Base-by-base conservation (phyloP, 1,140 invertebrate species). In the Holcopasites calliopsidis region DNA sequence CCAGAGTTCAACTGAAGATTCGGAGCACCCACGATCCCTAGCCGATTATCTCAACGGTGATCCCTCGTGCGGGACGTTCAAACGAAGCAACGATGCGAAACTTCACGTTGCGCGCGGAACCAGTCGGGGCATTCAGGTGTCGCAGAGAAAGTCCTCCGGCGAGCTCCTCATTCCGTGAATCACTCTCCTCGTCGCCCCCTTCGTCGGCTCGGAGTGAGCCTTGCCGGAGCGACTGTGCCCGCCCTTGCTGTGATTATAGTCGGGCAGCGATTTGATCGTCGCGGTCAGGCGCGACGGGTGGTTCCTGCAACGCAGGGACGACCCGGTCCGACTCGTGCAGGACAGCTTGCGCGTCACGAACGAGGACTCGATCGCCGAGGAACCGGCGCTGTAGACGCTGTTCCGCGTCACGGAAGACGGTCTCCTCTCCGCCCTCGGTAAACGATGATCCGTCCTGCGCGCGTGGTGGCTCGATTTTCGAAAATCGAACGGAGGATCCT, bases 101-200 rank as follows among this genome's bases (percentile, higher is more conserved):
- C 5, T 21, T 1, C 33, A n/a, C 26, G 31, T 50, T 23, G 5
- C 35, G n/a, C n/a, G 4, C 50, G n/a, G n/a, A 44, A 11, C 16
- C 1, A 16, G 16, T 5, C 16, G 4, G 8, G 3, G 2, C 3
- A 72, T 49, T 86, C 85, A 86, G 47, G 83, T 82, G 49, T 86
- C 82, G 21, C 62, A 71, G 23, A 79, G 58, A 21, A 85, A 86
- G 28, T 86, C 84, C 42, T 86, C 85, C 3, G 85, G 85, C n/a
- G 80, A 80, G 31, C 79, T 80, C 44, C 70, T 83, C 75, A 86
- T 78, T 5, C 85, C 85, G 1, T 60, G 58, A 18, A 77, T 65
- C 16, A 50, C 47, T 21, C 31, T 82, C 16, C 54, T 72, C 2
- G 13, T 31, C 4, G 5, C 18, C 13, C 72, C 33, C 31, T 61